Conservation (phyloP, 2,797 vertebrate genomes). For the Natrix natrix region DNA sequence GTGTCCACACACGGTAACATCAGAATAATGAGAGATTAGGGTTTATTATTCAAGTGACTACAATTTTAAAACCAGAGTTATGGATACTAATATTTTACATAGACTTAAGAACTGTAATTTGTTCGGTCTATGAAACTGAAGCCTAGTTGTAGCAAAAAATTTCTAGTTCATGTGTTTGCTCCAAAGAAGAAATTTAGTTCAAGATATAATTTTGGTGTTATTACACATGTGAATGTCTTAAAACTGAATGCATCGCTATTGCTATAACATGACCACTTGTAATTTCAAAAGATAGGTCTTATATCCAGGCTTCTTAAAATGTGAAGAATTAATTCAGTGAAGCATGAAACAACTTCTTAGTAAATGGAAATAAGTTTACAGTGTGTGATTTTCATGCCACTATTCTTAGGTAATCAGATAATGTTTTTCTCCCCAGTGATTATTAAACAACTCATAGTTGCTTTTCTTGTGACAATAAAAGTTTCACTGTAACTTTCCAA, state of each 20-base stretch:
- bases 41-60: neutral
- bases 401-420: constrained; percentile 64
- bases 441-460: constrained; percentile 52
- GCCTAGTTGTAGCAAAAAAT: neutral
- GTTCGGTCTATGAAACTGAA: neutral
- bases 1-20: neutral
- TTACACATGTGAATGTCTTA: constrained; percentile 33
- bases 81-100: constrained; percentile 5
- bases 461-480: constrained; percentile 42
- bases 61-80: neutral
- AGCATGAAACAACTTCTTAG: constrained; percentile 48
- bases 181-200: constrained; percentile 15
- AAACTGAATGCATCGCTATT: constrained; percentile 10
- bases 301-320: constrained; percentile 41
- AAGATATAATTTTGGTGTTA: neutral
- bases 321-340: constrained; percentile 45
- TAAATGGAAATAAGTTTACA: constrained; percentile 53
- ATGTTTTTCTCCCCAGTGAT: constrained; percentile 58
- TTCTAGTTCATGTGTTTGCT: neutral
- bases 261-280: constrained; percentile 16
- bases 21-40: neutral
- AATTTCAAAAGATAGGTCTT: neutral
- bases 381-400: constrained; percentile 55
- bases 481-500: constrained; percentile 44
- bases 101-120: neutral